Percentiles rank a stretch among this genome's conserved stretches.
Evolutionary conservation across 2,113 vertebrate species (phyloP).

Genomic region (Myotis yumanensis): DNA sequence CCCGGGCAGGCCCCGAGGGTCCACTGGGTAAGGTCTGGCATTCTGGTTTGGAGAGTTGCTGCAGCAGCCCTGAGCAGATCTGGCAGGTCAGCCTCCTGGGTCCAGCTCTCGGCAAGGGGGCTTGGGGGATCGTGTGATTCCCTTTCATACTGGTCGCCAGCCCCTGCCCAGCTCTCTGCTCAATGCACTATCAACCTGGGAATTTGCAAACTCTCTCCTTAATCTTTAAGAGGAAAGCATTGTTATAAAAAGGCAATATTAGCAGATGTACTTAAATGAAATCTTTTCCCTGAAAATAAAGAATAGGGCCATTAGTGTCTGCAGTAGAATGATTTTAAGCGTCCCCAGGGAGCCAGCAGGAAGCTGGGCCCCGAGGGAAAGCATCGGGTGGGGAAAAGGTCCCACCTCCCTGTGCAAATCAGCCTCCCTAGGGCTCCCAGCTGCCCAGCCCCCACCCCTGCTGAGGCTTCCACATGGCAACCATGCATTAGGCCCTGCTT

Average conservation of each 20-base stretch:
- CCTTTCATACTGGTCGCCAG: not conserved
- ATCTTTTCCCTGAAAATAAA: constrained; percentile 34
- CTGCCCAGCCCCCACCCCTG: not conserved
- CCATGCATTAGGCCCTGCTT: not conserved
- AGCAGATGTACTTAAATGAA: not conserved
- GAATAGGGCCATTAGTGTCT: not conserved
- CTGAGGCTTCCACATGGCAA: fast-evolving
- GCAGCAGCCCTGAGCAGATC: not conserved
- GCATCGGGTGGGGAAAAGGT: not conserved
- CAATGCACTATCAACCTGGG: not conserved
- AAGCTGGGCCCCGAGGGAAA: not conserved
- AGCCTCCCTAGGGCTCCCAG: not conserved
- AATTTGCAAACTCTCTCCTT: constrained; percentile 23
- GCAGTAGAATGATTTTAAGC: not conserved
- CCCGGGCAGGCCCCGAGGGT: fast-evolving
- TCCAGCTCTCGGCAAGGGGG: not conserved
- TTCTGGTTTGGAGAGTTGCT: not conserved
- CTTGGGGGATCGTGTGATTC: not conserved
- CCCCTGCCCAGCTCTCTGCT: not conserved
- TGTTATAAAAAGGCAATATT: constrained; percentile 36
- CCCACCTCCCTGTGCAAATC: not conserved
- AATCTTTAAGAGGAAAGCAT: constrained; percentile 49
- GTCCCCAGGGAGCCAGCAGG: not conserved
- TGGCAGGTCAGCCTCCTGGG: not conserved
- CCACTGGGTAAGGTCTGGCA: not conserved